phyloP scores from a whole-genome alignment of 2,113 vertebrate species.

The Catharus bicknelli region DNA sequence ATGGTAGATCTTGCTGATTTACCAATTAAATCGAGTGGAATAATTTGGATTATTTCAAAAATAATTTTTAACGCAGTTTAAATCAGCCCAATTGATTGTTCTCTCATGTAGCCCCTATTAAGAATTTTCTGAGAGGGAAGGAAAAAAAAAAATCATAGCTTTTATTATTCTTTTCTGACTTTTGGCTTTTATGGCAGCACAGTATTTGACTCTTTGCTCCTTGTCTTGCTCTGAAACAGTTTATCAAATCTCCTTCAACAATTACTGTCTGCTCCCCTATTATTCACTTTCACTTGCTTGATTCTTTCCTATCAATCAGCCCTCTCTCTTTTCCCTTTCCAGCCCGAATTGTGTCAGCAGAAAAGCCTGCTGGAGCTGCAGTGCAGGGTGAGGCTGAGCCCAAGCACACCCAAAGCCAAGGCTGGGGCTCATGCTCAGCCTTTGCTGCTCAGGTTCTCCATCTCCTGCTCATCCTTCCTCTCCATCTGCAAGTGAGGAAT shows the following conservation, averaged over 20 bases:
- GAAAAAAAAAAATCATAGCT: neutral
- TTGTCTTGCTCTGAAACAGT: constrained; percentile 39
- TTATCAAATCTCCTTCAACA: constrained; percentile 63
- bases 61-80: neutral
- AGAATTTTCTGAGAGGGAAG: neutral
- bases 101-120: neutral
- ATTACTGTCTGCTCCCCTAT: constrained; percentile 57
- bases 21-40: neutral
- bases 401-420: neutral
- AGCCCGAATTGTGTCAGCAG: constrained; percentile 12
- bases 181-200: constrained; percentile 40
- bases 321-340: neutral
- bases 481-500: neutral
- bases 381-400: neutral
- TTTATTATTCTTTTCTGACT: constrained; percentile 24
- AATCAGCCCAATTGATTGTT: neutral
- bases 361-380: neutral
- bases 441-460: neutral
- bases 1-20: neutral
- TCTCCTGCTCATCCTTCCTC: neutral
- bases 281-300: constrained; percentile 58
- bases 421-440: constrained; percentile 3
- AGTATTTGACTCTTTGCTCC: constrained; percentile 48
- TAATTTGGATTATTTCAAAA: neutral
- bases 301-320: constrained; percentile 54